A percentile compares a stretch with the other conserved stretches of the same genome.
phyloP scores from a whole-genome alignment of 2,113 vertebrate genomes.

The Sphyrna mokarran region DNA sequence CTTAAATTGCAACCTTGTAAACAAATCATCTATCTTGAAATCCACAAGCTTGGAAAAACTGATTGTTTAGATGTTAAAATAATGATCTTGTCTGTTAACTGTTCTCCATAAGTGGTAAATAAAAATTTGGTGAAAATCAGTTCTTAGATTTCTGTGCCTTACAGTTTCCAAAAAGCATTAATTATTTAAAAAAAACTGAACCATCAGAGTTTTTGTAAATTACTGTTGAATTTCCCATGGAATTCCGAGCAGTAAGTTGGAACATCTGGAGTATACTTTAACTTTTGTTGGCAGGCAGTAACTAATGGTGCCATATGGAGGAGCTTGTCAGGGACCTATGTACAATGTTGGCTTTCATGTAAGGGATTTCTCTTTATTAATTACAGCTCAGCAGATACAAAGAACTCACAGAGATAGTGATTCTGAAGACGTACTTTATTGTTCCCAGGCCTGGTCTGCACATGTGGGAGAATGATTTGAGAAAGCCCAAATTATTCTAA shows the following conservation, averaged over 20 bases:
- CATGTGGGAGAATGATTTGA: too few species aligned
- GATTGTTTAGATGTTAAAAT: slow-evolving; percentile 13
- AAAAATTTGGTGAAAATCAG: neutral
- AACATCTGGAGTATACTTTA: neutral
- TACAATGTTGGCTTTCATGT: too few species aligned
- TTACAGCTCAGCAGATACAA: too few species aligned
- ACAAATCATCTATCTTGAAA: neutral
- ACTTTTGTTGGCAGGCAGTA: neutral
- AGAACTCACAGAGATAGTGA: too few species aligned
- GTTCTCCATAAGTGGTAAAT: neutral
- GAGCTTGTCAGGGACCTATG: too few species aligned
- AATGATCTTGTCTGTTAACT: slow-evolving; percentile 7
- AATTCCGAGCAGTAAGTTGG: neutral
- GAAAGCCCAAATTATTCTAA: too few species aligned
- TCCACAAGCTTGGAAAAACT: slow-evolving; percentile 10
- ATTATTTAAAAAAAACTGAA: neutral
- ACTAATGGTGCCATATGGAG: neutral
- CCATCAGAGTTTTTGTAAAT: slow-evolving; percentile 1
- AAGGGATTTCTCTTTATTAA: too few species aligned
- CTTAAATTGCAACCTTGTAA: neutral
- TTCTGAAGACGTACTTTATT: too few species aligned
- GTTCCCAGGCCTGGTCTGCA: too few species aligned
- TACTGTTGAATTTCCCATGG: neutral
- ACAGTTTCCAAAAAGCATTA: neutral
- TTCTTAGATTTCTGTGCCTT: neutral